A percentile compares a stretch with the other conserved stretches of the same genome.
Conservation (phyloP, 2,797 vertebrate species). For the Bovichtus diacanthus region DNA sequence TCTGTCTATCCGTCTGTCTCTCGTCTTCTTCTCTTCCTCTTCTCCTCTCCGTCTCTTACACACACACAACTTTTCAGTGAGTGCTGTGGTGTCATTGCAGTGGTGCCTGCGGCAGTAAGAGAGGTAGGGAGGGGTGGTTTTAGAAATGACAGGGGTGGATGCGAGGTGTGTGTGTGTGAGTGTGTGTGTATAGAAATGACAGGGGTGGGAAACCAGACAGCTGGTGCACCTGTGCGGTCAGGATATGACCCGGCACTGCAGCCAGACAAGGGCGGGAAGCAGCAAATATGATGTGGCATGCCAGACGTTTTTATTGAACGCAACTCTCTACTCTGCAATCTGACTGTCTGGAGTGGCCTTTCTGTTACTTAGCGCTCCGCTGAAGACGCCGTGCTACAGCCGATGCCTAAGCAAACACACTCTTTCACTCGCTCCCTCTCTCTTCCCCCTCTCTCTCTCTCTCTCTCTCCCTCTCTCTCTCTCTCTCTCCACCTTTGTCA, state of each 20-base stretch:
- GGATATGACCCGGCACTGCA: slow-evolving; percentile 72
- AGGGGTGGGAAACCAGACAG: slow-evolving; percentile 69
- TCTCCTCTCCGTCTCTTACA: slow-evolving; percentile 18
- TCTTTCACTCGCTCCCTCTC: not conserved
- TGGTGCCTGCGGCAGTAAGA: slow-evolving; percentile 73
- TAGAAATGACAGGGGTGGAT: slow-evolving; percentile 63
- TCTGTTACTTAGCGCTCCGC: slow-evolving; percentile 52
- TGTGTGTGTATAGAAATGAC: slow-evolving; percentile 56
- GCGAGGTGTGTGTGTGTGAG: slow-evolving; percentile 35
- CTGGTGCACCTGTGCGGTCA: slow-evolving; percentile 79
- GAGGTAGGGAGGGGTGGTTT: slow-evolving; percentile 58
- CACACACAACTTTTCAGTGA: slow-evolving; percentile 56
- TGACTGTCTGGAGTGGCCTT: slow-evolving; percentile 68
- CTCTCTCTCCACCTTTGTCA: slow-evolving; percentile 53
- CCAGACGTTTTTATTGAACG: slow-evolving; percentile 72
- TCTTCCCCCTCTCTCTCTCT: not conserved
- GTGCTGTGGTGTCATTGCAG: slow-evolving; percentile 73
- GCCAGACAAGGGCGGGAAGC: slow-evolving; percentile 76
- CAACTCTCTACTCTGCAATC: slow-evolving; percentile 62
- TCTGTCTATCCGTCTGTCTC: slow-evolving; percentile 13
- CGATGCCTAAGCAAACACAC: slow-evolving; percentile 44
- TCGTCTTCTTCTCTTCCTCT: slow-evolving; percentile 13
- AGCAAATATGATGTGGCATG: slow-evolving; percentile 65
- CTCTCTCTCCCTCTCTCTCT: not conserved
- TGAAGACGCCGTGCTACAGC: slow-evolving; percentile 50